These are phyloP conservation scores for Sebastes baramenuke DNA, from an alignment of 2,797 vertebrate species.

Conservation along the genomic window DNA sequence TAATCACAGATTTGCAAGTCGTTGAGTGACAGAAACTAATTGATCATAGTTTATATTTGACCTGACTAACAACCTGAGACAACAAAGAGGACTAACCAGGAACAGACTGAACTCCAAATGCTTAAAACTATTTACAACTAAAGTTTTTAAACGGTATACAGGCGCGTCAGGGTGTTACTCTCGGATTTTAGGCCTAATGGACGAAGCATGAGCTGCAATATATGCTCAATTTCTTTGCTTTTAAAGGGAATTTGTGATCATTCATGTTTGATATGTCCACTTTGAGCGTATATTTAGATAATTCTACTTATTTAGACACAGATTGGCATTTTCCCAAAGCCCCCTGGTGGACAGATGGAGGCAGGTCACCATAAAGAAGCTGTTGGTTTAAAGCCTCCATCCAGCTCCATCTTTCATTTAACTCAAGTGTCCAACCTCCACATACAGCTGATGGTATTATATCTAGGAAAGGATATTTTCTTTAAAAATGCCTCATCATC, in stretches of 20 bases:
- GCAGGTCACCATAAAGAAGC: neutral
- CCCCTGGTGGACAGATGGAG: slow-evolving; percentile 62
- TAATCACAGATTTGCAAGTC: rapidly evolving
- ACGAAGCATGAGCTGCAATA: neutral
- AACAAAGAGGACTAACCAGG: neutral
- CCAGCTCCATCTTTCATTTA: neutral
- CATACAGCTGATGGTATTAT: neutral
- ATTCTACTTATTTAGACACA: neutral
- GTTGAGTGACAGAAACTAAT: neutral
- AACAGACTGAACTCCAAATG: no score
- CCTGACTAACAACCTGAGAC: neutral
- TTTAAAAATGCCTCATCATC: no score
- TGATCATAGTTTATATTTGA: neutral
- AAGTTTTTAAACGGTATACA: no score
- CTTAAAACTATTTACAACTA: neutral
- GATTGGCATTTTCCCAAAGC: slow-evolving; percentile 1
- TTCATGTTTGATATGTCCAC: neutral
- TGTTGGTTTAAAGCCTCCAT: neutral
- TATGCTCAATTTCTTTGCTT: rapidly evolving
- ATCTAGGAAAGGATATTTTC: neutral
- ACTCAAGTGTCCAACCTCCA: neutral
- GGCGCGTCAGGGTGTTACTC: no score
- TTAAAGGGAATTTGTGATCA: rapidly evolving
- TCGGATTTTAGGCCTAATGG: neutral
- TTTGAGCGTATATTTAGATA: neutral